phyloP scores from a whole-genome alignment of 2,888 invertebrate species.

The Bombylius discolor region DNA sequence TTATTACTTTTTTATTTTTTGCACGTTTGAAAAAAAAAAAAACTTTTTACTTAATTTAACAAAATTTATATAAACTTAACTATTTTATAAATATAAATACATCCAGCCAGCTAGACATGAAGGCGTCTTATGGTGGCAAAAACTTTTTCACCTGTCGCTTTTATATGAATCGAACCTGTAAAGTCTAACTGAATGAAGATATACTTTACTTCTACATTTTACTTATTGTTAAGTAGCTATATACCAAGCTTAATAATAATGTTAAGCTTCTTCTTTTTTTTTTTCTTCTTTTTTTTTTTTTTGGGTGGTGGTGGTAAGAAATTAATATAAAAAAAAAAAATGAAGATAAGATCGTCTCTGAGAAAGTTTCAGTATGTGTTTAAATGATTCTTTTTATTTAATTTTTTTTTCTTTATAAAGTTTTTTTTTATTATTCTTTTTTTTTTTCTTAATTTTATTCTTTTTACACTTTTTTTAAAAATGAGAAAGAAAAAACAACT shows the following conservation, averaged over 20 bases:
- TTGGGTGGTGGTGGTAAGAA: neutral
- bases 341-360: neutral
- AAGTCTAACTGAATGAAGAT: neutral
- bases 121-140: slow-evolving; percentile 37
- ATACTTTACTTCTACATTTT: too few relatives aligned
- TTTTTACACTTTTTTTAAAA: too few relatives aligned
- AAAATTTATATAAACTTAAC: neutral
- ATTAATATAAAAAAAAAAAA: neutral
- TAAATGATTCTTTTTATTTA: neutral
- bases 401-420: neutral
- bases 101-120: slow-evolving; percentile 35
- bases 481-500: neutral
- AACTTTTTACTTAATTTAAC: neutral
- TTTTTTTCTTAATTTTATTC: neutral
- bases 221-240: too few relatives aligned
- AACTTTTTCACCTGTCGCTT: slow-evolving; percentile 28
- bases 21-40: neutral
- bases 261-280: too few relatives aligned
- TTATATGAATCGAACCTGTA: slow-evolving; percentile 23
- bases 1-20: neutral
- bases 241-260: too few relatives aligned
- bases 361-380: neutral
- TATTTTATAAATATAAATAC: slow-evolving; percentile 13
- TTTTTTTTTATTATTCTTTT: neutral
- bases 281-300: too few relatives aligned